Conservation (phyloP, 2,888 invertebrate species). For the Drosophila aldrichi region DNA sequence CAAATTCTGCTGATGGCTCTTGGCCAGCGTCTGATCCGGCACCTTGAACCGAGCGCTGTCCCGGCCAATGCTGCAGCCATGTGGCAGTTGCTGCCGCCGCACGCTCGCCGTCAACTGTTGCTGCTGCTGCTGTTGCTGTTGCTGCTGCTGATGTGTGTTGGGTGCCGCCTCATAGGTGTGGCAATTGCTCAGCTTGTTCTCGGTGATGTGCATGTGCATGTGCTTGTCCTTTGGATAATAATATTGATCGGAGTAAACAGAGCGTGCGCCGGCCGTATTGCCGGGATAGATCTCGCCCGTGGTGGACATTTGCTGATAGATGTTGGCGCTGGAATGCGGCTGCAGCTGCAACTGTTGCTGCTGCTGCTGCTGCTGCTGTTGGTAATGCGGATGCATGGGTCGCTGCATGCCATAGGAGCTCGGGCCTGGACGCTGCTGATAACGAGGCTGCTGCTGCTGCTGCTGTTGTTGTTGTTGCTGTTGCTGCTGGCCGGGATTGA, state of each 20-base stretch:
- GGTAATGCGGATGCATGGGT: conserved; percentile 87
- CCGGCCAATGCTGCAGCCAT: conserved; percentile 66
- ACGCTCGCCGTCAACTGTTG: conserved; percentile 66
- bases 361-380: conserved; percentile 59
- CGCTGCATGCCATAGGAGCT: conserved; percentile 65
- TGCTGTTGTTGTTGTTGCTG: conserved; percentile 56
- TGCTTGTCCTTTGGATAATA: conserved; percentile 86
- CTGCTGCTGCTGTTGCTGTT: conserved; percentile 19
- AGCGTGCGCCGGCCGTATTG: conserved; percentile 87
- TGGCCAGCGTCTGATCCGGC: conserved; percentile 41
- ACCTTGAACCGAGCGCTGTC: conserved; percentile 81
- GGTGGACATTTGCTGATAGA: conserved; percentile 84
- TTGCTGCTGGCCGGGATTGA: conserved; percentile 84
- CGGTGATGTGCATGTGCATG: conserved; percentile 83
- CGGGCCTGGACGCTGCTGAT: conserved; percentile 82
- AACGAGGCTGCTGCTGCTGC: conserved; percentile 78
- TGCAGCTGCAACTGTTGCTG: conserved; percentile 73
- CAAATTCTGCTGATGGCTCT: conserved; percentile 71
- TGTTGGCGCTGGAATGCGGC: conserved; percentile 73
- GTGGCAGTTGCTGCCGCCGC: conserved; percentile 74
- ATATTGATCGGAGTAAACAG: conserved; percentile 92
- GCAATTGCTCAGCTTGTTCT: conserved; percentile 85
- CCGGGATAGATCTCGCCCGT: conserved; percentile 83
- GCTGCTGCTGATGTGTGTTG: conserved; percentile 31
- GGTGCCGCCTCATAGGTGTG: conserved; percentile 84